Base-by-base conservation (phyloP, 1,140 invertebrate species). In the Drosophila tropicalis region DNA sequence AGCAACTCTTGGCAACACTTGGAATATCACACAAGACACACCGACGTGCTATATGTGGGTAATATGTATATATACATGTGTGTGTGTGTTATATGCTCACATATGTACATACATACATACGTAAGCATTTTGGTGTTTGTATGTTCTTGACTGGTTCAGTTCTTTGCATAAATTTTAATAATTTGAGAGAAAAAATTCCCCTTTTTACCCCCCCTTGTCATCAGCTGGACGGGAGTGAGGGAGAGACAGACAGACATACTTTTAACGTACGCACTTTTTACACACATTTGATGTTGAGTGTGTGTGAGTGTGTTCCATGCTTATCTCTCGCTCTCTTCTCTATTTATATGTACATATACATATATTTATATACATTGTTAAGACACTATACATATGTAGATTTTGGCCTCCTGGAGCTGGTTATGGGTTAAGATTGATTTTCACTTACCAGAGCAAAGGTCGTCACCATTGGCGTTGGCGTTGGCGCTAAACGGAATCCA, bases 401-500 rank as follows among this genome's bases (percentile, higher is more conserved):
- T 39, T 29, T 65, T 54, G 13, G 3, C 29, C 39, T 19, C 32
- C 41, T 41, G 9, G 55, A 73, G 66, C 13, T 1, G 12, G 56
- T 57, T 47, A 70, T 67, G 70, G 72, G 73, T 36, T 6, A 29
- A 29, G 29, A 29, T 29, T 64, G 6, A 13, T 25, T 55, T 62
- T 22, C 10, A 81, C 84, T 89, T 70, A 89, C 84, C 85, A 84
- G 60, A 17, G 75, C 67, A 54, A 81, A 84, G 47, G 84, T 75
- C 57, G 79, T 77, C 15, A 58, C 65, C 47, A 29, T 34, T 54
- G 86, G 87, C 58, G 68, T 70, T 57, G 86, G 36, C 40, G 56
- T 36, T 54, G 82, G 87, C 58, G 68, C 69, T 57, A 90, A 41
- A 19, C 86, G 85, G 55, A 82, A 56, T 58, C 79, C 79, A 47